Conservation (phyloP, 2,797 vertebrate genomes). For the Sebastolobus altivelis region DNA sequence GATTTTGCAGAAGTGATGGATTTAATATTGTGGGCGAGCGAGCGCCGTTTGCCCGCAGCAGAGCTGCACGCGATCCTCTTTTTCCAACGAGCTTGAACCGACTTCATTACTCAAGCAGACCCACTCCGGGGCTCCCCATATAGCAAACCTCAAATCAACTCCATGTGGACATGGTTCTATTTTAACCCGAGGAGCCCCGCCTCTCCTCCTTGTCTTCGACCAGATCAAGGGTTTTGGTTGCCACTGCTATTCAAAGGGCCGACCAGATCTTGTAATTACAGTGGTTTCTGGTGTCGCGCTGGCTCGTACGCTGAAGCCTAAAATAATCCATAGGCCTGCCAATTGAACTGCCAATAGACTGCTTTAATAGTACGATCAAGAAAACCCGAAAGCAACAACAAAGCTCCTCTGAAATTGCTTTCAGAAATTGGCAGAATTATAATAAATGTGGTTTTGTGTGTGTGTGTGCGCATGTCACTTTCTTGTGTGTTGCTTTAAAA, state of each 20-base stretch:
- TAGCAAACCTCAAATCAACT: slow-evolving; percentile 85
- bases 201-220: slow-evolving; percentile 37
- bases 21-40: slow-evolving; percentile 69
- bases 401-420: slow-evolving; percentile 75
- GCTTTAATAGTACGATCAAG: slow-evolving; percentile 79
- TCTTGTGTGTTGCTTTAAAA: slow-evolving; percentile 23
- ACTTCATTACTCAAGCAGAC: slow-evolving; percentile 72
- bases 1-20: slow-evolving; percentile 59
- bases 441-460: slow-evolving; percentile 62
- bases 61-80: slow-evolving; percentile 69
- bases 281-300: slow-evolving; percentile 79
- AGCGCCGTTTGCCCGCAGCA: slow-evolving; percentile 63
- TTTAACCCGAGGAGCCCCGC: slow-evolving; percentile 58
- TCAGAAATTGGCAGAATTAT: slow-evolving; percentile 71
- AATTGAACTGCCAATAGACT: slow-evolving; percentile 73
- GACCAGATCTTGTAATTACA: slow-evolving; percentile 76
- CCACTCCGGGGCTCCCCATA: slow-evolving; percentile 71
- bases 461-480: slow-evolving; percentile 33
- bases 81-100: slow-evolving; percentile 63
- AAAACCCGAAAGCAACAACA: slow-evolving; percentile 76
- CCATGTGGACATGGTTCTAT: slow-evolving; percentile 82
- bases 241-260: slow-evolving; percentile 61
- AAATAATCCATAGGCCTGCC: slow-evolving; percentile 78
- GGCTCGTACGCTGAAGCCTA: slow-evolving; percentile 64
- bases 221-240: slow-evolving; percentile 70